Conservation (phyloP, 2,113 vertebrate species). For the Aegotheles bennettii region DNA sequence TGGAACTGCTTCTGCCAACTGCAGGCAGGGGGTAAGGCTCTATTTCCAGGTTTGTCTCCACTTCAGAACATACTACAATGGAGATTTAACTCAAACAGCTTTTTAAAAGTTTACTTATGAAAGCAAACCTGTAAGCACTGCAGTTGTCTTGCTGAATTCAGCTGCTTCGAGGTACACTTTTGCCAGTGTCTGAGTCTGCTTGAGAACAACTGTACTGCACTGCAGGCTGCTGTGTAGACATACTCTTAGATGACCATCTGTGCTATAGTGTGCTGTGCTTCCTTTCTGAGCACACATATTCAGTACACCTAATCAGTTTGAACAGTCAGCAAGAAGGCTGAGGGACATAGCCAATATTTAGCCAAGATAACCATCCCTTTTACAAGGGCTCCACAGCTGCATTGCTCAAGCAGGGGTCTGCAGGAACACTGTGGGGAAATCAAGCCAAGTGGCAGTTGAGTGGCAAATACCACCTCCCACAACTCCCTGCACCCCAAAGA, state of each 20-base stretch:
- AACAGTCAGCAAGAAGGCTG: not conserved
- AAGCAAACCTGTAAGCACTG: not conserved
- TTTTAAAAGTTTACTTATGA: not conserved
- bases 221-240: not conserved
- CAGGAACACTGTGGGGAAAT: not conserved
- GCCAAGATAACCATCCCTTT: not conserved
- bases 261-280: not conserved
- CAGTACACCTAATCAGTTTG: not conserved
- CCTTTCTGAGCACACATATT: not conserved
- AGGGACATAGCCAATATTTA: constrained; percentile 18
- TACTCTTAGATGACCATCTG: not conserved
- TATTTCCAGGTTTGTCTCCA: not conserved
- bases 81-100: not conserved
- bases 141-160: not conserved
- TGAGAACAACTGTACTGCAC: not conserved
- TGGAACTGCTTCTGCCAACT: not conserved
- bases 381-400: not conserved
- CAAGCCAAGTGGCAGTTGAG: not conserved
- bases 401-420: not conserved
- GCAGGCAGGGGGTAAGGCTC: not conserved
- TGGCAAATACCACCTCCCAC: not conserved
- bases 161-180: not conserved
- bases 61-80: not conserved
- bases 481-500: not conserved
- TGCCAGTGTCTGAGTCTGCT: not conserved